Conservation (phyloP, 1,140 invertebrate species). For the Telenomus remus region DNA sequence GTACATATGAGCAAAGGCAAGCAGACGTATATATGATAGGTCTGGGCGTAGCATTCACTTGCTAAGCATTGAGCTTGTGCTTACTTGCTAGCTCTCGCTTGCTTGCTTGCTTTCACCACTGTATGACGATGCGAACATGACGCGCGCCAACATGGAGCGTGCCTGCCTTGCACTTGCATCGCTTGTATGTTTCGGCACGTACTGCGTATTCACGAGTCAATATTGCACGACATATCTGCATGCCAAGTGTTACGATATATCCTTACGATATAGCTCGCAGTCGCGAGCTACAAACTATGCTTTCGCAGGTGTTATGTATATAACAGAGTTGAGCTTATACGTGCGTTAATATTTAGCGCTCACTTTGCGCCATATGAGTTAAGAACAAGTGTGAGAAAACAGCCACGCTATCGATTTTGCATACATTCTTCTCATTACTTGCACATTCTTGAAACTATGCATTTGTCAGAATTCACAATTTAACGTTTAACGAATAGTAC, state of each 20-base stretch:
- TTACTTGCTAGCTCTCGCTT: slow-evolving; percentile 46
- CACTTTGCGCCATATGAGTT: slow-evolving; percentile 14
- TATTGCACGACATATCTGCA: slow-evolving; percentile 58
- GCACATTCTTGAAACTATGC: too few relatives aligned
- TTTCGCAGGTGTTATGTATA: slow-evolving; percentile 36
- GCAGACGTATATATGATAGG: slow-evolving; percentile 24
- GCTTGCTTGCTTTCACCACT: slow-evolving; percentile 58
- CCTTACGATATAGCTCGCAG: slow-evolving; percentile 38
- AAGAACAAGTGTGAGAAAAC: too few relatives aligned
- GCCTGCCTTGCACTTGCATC: slow-evolving; percentile 52
- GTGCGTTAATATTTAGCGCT: slow-evolving; percentile 34
- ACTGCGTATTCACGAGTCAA: slow-evolving; percentile 54
- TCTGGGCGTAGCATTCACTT: slow-evolving; percentile 45
- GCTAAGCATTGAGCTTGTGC: slow-evolving; percentile 41
- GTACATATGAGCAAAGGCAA: slow-evolving; percentile 17
- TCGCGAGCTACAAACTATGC: slow-evolving; percentile 40
- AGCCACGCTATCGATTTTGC: too few relatives aligned
- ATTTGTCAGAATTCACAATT: too few relatives aligned
- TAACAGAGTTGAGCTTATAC: slow-evolving; percentile 28
- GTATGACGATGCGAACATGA: slow-evolving; percentile 58
- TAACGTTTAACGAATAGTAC: too few relatives aligned
- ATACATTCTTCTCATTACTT: too few relatives aligned
- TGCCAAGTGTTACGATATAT: slow-evolving; percentile 56
- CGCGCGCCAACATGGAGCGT: slow-evolving; percentile 51
- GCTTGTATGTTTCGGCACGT: slow-evolving; percentile 58